A percentile compares a stretch with the other conserved stretches of the same genome.
phyloP scores from a whole-genome alignment of 1,140 invertebrate species.

The Drosophila azteca region DNA sequence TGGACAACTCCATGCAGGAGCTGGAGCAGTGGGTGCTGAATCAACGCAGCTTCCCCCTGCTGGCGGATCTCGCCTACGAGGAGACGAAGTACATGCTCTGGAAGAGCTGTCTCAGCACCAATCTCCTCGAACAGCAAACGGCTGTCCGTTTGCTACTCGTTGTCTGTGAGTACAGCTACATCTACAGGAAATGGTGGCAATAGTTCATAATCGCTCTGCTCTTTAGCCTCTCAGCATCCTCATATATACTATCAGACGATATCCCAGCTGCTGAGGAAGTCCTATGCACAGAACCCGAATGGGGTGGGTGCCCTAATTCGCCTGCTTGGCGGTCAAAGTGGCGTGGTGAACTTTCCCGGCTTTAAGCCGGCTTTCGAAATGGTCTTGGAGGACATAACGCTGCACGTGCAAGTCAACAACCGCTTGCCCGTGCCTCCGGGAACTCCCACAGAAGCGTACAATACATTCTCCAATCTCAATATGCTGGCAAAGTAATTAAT shows the following conservation, averaged over 20 bases:
- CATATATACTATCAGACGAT: slow-evolving; percentile 82
- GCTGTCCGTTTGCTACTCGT: slow-evolving; percentile 83
- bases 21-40: slow-evolving; percentile 77
- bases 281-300: slow-evolving; percentile 60
- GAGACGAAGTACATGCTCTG: slow-evolving; percentile 77
- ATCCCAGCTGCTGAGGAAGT: slow-evolving; percentile 71
- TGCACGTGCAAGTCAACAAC: slow-evolving; percentile 76
- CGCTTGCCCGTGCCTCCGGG: slow-evolving; percentile 51
- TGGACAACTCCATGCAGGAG: slow-evolving; percentile 85
- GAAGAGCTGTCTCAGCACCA: slow-evolving; percentile 73
- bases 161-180: slow-evolving; percentile 51
- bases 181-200: not conserved
- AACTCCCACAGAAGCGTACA: slow-evolving; percentile 64
- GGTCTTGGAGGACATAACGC: slow-evolving; percentile 77
- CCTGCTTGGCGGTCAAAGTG: slow-evolving; percentile 83
- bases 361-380: slow-evolving; percentile 84
- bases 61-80: slow-evolving; percentile 72
- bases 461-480: slow-evolving; percentile 77
- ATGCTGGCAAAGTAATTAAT: slow-evolving; percentile 56
- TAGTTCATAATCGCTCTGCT: not conserved
- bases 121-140: slow-evolving; percentile 84
- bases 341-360: slow-evolving; percentile 83
- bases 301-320: slow-evolving; percentile 84
- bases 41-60: slow-evolving; percentile 66
- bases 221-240: slow-evolving; percentile 71